Conservation (phyloP, 2,113 vertebrate species). For the Dermatemys mawii region DNA sequence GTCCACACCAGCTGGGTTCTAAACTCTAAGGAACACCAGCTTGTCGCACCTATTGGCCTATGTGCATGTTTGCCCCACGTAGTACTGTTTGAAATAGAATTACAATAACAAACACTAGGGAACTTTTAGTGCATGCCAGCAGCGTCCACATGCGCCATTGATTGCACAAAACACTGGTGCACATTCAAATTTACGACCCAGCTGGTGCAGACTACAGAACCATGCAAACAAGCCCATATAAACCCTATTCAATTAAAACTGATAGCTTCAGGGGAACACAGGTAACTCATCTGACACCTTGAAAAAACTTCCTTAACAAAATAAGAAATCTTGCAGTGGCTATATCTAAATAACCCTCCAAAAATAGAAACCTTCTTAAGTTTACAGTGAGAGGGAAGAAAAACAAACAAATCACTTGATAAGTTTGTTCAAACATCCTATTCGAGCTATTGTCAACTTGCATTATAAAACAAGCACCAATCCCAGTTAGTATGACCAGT, state of each 20-base stretch:
- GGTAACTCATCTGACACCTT: background rate
- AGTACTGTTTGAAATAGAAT: background rate
- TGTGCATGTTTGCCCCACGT: background rate
- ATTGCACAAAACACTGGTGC: background rate
- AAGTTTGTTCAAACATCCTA: background rate
- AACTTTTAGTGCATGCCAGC: background rate
- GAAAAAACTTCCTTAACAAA: background rate
- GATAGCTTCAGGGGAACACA: background rate
- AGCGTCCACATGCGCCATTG: background rate
- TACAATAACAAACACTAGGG: background rate
- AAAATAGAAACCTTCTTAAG: background rate
- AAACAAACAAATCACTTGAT: background rate
- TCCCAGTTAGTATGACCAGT: background rate
- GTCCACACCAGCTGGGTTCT: background rate
- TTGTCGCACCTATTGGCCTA: background rate
- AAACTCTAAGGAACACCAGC: background rate
- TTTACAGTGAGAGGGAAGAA: background rate
- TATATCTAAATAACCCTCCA: background rate
- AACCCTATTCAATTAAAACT: background rate
- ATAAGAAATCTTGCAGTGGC: background rate
- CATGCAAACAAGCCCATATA: background rate
- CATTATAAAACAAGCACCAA: background rate
- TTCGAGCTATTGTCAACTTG: background rate
- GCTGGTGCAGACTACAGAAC: background rate
- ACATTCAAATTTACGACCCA: background rate